Base-by-base conservation (phyloP, 2,113 vertebrate species). In the Clarias magur region DNA sequence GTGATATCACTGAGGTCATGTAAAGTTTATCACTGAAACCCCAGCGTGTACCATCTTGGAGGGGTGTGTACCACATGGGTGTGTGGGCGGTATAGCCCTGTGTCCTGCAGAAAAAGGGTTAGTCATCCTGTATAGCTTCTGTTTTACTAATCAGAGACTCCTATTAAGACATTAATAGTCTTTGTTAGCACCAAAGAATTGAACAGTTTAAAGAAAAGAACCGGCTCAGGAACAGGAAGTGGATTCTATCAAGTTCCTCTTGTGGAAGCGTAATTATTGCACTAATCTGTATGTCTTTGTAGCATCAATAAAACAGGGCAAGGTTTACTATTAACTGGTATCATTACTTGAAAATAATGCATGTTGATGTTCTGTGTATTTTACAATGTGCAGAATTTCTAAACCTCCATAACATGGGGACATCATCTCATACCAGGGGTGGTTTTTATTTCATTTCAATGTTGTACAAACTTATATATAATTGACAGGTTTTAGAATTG, bases 1-100 rank as follows among this genome's bases (percentile, higher is more conserved):
- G 25, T 27, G 62, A 82, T 67, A 82, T 82, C 25, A 67, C 62
- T 19, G 42, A 83, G 81, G 81, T 67, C 38, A 83, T 67, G 27
- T 67, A 54, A 83, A 83, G 57, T 83, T n/a, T 67, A 65, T 65
- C 57, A 82, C 13, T 53, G 81, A 12, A 67, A 67, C 62, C 19
- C 13, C 38, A 67, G 38, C 67, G 25, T 65, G 62, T 83, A 54
- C 42, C 38, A 83, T 53, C 38, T 27, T 65, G n/a, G 23, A 82
- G 42, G 5, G 42, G 42, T 48, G 42, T 48, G 42, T 48, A 48
- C 42, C 23, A 67, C 38, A 16, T 21, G 30, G 21, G 79, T 60
- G 79, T 59, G 56, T 2, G 78, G 3, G 27, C 59, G 76, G 54
- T 80, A 60, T 16, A 38, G 59, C 62, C 42, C 17, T 38, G 79